phyloP scores from a whole-genome alignment of 2,797 vertebrate species.

The Brachyrhaphis roseni region DNA sequence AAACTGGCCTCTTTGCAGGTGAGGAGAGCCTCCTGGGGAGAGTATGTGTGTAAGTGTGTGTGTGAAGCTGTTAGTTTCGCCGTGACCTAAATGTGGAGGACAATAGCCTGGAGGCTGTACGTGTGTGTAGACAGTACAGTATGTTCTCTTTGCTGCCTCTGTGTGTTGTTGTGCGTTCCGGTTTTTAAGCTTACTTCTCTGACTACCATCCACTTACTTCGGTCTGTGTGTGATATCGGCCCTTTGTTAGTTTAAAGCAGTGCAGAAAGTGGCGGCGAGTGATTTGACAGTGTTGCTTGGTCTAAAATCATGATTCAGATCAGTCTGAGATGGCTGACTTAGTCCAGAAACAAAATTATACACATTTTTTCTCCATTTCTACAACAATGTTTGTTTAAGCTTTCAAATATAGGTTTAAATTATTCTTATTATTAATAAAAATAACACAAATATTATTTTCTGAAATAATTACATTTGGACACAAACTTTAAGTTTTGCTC shows the following conservation, averaged over 20 bases:
- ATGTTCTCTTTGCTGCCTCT: conserved; percentile 40
- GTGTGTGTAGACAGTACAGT: conserved; percentile 40
- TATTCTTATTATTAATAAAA: not conserved
- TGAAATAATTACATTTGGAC: not conserved
- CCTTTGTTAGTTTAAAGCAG: conserved; percentile 4
- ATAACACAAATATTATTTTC: too few species aligned
- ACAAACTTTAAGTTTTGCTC: not conserved
- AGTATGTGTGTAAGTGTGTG: conserved; percentile 44
- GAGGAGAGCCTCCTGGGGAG: conserved; percentile 70
- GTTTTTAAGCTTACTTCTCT: conserved; percentile 32
- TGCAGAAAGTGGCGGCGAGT: not conserved
- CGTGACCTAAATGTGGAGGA: conserved; percentile 77
- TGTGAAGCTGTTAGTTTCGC: conserved; percentile 55
- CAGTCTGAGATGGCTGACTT: not conserved
- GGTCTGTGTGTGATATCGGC: not conserved
- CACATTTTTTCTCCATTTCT: not conserved
- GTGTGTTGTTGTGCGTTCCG: conserved; percentile 42
- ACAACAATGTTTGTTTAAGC: not conserved
- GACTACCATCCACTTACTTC: conserved; percentile 16
- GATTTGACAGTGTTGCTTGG: not conserved
- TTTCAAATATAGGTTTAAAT: not conserved
- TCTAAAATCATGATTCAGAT: not conserved
- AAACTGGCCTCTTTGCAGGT: conserved; percentile 77
- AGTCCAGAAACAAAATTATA: not conserved
- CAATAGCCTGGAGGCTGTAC: conserved; percentile 70